Evolutionary conservation across 2,113 vertebrate species (phyloP).

Genomic region (Sinosuthora webbiana): DNA sequence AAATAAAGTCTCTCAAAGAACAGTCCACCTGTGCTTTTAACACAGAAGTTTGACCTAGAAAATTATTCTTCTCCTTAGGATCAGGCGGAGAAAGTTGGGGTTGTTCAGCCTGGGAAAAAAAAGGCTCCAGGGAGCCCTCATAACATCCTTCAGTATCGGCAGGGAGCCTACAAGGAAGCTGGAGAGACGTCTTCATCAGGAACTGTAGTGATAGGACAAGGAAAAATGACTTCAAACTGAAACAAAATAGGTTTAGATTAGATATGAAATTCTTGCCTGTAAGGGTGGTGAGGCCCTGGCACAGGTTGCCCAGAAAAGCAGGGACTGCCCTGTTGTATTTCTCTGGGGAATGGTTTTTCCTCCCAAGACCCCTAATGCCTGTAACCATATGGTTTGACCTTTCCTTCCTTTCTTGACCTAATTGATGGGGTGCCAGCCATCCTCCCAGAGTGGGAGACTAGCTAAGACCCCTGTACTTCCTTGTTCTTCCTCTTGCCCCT

Average conservation of each 20-base stretch:
- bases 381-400: too few relatives aligned
- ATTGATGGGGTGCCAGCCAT: too few relatives aligned
- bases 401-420: too few relatives aligned
- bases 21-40: not conserved
- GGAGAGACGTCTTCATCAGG: not conserved
- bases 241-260: not conserved
- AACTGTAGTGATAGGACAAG: not conserved
- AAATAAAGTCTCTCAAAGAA: not conserved
- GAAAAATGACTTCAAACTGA: not conserved
- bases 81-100: not conserved
- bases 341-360: too few relatives aligned
- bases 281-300: not conserved
- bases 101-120: not conserved
- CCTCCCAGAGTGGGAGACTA: too few relatives aligned
- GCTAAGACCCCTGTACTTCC: too few relatives aligned
- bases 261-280: not conserved
- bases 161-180: not conserved
- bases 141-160: not conserved
- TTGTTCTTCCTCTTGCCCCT: too few relatives aligned
- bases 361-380: too few relatives aligned
- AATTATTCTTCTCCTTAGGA: not conserved
- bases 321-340: too few relatives aligned
- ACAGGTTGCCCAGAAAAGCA: not conserved
- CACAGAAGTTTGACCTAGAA: not conserved
- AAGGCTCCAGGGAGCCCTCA: not conserved